A percentile compares a stretch with the other conserved stretches of the same genome.
These are phyloP conservation scores for Pomacea maculata DNA, from an alignment of 1,140 invertebrate species.

Conservation along the genomic window DNA sequence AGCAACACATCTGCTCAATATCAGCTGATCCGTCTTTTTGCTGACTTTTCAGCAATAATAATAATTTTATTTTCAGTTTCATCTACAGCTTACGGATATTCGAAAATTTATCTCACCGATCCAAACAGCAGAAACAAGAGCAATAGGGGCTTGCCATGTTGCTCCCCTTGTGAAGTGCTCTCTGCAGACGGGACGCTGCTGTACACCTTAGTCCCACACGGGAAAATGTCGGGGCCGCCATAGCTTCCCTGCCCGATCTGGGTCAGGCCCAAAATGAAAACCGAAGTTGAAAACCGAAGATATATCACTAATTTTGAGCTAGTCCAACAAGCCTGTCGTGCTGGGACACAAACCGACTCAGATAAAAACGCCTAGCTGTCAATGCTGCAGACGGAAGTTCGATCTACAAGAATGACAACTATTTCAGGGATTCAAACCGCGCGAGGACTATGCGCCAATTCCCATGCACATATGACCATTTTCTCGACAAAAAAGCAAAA, in stretches of 20 bases:
- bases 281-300: slow-evolving; percentile 2
- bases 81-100: not conserved
- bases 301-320: slow-evolving; percentile 2
- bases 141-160: slow-evolving; percentile 14
- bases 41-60: not conserved
- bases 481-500: slow-evolving; percentile 71
- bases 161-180: slow-evolving; percentile 21
- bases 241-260: slow-evolving; percentile 20
- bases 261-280: slow-evolving; percentile 6
- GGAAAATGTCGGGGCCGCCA: slow-evolving; percentile 22
- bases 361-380: slow-evolving; percentile 13
- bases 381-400: slow-evolving; percentile 55
- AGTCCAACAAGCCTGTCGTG: slow-evolving; percentile 10
- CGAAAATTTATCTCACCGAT: no score
- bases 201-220: slow-evolving; percentile 13
- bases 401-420: slow-evolving; percentile 77
- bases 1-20: not conserved
- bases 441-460: slow-evolving; percentile 78
- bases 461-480: slow-evolving; percentile 71
- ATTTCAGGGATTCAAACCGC: slow-evolving; percentile 75
- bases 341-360: slow-evolving; percentile 7
- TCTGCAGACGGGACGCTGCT: slow-evolving; percentile 15
- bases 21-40: slow-evolving; percentile 3
- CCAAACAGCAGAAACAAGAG: not conserved
- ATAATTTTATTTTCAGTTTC: not conserved